These are phyloP conservation scores for Spondyliosoma cantharus DNA, from an alignment of 2,797 vertebrate species.

Conservation along the genomic window DNA sequence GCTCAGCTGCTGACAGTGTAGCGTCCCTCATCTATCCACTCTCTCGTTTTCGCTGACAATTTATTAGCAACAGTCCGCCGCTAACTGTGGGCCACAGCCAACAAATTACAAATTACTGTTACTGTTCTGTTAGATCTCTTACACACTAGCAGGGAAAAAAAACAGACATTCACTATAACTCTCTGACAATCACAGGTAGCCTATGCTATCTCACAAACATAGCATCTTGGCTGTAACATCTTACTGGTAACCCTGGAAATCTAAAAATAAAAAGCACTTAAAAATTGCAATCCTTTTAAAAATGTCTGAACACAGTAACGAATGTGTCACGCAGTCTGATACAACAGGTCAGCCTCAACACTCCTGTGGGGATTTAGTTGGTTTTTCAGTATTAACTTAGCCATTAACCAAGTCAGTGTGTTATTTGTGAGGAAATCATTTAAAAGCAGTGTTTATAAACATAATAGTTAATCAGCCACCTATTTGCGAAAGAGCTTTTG, in stretches of 20 bases:
- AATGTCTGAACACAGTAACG: neutral
- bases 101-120: neutral
- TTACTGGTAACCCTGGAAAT: too few species aligned
- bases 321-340: neutral
- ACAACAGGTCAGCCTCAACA: neutral
- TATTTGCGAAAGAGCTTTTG: neutral
- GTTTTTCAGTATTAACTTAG: neutral
- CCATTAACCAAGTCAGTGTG: neutral
- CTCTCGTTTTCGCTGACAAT: neutral
- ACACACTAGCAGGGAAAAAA: neutral
- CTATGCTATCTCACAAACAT: neutral
- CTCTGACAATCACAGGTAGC: neutral
- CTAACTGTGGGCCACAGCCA: neutral
- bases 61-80: neutral
- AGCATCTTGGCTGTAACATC: too few species aligned
- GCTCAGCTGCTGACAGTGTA: neutral
- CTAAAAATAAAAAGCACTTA: too few species aligned
- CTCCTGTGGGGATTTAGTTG: neutral
- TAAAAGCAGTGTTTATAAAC: neutral
- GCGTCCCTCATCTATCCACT: neutral
- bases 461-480: neutral
- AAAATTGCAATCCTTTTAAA: too few species aligned
- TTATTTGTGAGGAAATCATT: neutral
- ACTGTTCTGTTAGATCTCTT: neutral
- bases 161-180: neutral